Evolutionary conservation across 2,888 invertebrate species (phyloP).

Genomic region (Synanthedon myopaeformis): DNA sequence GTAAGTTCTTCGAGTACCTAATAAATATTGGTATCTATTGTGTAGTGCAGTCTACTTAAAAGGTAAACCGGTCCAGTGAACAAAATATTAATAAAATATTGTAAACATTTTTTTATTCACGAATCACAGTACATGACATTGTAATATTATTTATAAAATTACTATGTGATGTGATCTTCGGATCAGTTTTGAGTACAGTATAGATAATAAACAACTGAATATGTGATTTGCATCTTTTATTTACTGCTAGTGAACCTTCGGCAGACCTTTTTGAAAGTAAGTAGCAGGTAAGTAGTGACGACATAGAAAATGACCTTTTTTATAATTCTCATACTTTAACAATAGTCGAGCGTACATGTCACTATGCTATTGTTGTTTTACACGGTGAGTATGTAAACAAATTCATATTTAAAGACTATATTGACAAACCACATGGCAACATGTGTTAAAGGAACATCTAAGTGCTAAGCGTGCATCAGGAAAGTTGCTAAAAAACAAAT

Average conservation of each 20-base stretch:
- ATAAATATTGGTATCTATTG: slow-evolving; percentile 51
- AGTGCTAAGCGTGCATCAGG: no score
- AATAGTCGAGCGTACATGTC: no score
- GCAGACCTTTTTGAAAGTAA: no score
- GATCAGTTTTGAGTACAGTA: slow-evolving; percentile 82
- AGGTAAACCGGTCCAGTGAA: slow-evolving; percentile 69
- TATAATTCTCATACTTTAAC: no score
- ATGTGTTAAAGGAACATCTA: no score
- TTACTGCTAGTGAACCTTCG: slow-evolving; percentile 6
- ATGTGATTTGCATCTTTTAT: slow-evolving; percentile 67
- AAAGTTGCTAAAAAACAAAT: no score
- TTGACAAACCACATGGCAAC: no score
- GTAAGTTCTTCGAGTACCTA: slow-evolving; percentile 65
- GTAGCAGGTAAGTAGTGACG: no score
- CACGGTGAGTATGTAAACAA: no score
- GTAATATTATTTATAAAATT: slow-evolving; percentile 74
- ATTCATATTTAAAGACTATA: no score
- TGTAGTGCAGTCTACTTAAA: slow-evolving; percentile 63
- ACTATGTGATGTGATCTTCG: slow-evolving; percentile 80
- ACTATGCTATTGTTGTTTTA: no score
- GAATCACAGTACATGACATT: slow-evolving; percentile 71
- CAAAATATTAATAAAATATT: slow-evolving; percentile 67
- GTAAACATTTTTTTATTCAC: slow-evolving; percentile 70
- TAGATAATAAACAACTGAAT: slow-evolving; percentile 80
- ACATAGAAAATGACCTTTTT: no score